Conservation (phyloP, 2,888 invertebrate genomes). For the Drosophila limbata region DNA sequence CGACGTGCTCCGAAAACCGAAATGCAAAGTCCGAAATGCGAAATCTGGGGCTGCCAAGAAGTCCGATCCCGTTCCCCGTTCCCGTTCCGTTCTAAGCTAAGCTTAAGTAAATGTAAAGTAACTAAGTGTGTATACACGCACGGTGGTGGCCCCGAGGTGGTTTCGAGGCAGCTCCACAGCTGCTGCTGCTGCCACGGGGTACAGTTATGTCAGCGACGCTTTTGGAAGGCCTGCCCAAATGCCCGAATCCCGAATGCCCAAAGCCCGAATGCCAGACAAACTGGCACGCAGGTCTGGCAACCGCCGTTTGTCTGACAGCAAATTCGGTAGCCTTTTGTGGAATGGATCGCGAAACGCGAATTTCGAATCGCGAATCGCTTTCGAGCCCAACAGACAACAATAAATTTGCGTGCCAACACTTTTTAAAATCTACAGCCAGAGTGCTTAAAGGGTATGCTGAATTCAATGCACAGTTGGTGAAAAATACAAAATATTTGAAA, state of each 20-base stretch:
- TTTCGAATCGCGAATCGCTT: slow-evolving; percentile 44
- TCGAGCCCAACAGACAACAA: slow-evolving; percentile 68
- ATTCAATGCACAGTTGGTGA: background rate
- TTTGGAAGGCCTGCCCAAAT: slow-evolving; percentile 67
- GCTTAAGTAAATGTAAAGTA: slow-evolving; percentile 2
- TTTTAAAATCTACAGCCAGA: slow-evolving; percentile 37
- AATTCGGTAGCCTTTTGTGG: slow-evolving; percentile 81
- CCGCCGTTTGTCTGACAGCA: slow-evolving; percentile 50
- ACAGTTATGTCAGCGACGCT: slow-evolving; percentile 80
- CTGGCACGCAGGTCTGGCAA: slow-evolving; percentile 70
- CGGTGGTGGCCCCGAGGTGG: slow-evolving; percentile 44
- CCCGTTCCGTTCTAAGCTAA: slow-evolving; percentile 8
- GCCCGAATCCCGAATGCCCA: slow-evolving; percentile 72
- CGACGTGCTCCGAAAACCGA: slow-evolving; percentile 68
- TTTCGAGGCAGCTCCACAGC: slow-evolving; percentile 3
- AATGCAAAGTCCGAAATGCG: slow-evolving; percentile 27
- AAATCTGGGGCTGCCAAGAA: slow-evolving; percentile 66
- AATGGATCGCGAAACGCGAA: slow-evolving; percentile 34
- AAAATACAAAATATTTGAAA: no score
- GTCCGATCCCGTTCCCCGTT: background rate
- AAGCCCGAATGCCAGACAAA: slow-evolving; percentile 69
- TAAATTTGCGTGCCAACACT: slow-evolving; percentile 82
- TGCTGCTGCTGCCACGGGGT: slow-evolving; percentile 52
- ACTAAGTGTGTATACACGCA: slow-evolving; percentile 59
- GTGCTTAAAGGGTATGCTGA: slow-evolving; percentile 30